Evolutionary conservation across 23 tunicate species (phyloP), one percentile per base, ranked within the genome.

Genomic region (Trididemnum clinides): DNA sequence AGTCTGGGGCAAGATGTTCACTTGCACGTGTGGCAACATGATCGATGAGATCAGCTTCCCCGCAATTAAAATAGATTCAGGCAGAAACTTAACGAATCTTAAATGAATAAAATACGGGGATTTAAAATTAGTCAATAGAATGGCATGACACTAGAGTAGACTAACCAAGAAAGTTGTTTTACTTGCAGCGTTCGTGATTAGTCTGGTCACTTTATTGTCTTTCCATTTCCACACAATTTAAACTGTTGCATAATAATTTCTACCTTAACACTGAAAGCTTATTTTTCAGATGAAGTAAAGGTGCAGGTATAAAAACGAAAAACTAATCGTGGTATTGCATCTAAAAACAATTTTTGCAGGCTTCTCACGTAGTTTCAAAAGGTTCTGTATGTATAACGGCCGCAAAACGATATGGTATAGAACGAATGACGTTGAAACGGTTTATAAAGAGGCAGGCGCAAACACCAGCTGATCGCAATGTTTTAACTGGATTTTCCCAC

Each of bases 391-490:
- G 28, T 69, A 29, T 7, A 37, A 69, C 37, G 12, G 76, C 76
- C 6, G 76, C 76, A 69, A 69, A 69, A 33, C 7, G 37, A 6
- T 62, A 28, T 31, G 38, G 76, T 32, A 33, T 69, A 28, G 76
- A 69, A 28, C 76, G 76, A 69, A 69, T 69, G 76, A 69, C 76
- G 31, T 69, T 69, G 38, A 69, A 69, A 69, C 76, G 76, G 21
- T 69, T 69, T 69, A 69, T 69, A 69, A 69, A 69, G 38, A 69
- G 76, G 38, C 76, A 69, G 31, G 5, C 7, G 37, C 37, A 69
- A 31, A 69, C 76, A 69, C 38, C 76, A 6, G 76, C 76, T 69
- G 76, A 31, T 69, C 37, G 31, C 28, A 31, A 29, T 69, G 38
- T 69, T 69, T 69, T 69, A 37, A 69, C 76, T 69, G 76, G 76